Conservation (phyloP, 2,797 vertebrate species). For the Melanotaenia maccullochi region DNA sequence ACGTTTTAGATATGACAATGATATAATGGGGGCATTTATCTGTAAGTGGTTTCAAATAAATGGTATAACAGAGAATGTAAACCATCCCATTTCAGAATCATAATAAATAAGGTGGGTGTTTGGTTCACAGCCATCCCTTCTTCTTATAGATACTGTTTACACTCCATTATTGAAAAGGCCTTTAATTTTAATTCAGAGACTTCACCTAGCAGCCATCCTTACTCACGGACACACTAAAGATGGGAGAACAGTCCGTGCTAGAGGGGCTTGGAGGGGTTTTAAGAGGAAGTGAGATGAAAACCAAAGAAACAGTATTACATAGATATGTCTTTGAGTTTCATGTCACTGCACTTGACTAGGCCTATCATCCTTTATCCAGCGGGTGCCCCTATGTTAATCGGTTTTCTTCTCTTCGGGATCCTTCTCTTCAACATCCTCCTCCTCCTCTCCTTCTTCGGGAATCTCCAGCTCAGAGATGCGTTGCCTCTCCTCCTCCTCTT, state of each 20-base stretch:
- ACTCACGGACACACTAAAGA: conserved; percentile 35
- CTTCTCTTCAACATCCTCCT: conserved; percentile 82
- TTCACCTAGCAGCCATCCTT: conserved; percentile 37
- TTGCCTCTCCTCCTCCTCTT: conserved; percentile 66
- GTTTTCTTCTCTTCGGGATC: conserved; percentile 89
- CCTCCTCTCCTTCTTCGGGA: conserved; percentile 70
- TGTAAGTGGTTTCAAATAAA: conserved; percentile 37
- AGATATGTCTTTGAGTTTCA: conserved; percentile 75
- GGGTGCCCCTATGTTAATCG: conserved; percentile 84
- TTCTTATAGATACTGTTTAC: conserved; percentile 24
- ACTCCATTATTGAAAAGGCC: conserved; percentile 39
- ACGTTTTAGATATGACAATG: background rate
- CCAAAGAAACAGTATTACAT: conserved; percentile 62
- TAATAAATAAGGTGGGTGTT: conserved; percentile 61
- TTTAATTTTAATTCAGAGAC: conserved; percentile 40
- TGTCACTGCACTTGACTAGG: conserved; percentile 63
- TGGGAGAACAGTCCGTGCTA: conserved; percentile 38
- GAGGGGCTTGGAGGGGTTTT: conserved; percentile 37
- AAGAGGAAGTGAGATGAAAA: conserved; percentile 60
- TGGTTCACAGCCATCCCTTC: conserved; percentile 52
- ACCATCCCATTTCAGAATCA: conserved; percentile 26
- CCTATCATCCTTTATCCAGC: conserved; percentile 54
- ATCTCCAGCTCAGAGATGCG: conserved; percentile 63
- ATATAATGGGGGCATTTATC: background rate
- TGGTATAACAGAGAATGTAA: conserved; percentile 19